Evolutionary conservation across 2,888 invertebrate genomes (phyloP).

Genomic region (Caenorhabditis wallacei): DNA sequence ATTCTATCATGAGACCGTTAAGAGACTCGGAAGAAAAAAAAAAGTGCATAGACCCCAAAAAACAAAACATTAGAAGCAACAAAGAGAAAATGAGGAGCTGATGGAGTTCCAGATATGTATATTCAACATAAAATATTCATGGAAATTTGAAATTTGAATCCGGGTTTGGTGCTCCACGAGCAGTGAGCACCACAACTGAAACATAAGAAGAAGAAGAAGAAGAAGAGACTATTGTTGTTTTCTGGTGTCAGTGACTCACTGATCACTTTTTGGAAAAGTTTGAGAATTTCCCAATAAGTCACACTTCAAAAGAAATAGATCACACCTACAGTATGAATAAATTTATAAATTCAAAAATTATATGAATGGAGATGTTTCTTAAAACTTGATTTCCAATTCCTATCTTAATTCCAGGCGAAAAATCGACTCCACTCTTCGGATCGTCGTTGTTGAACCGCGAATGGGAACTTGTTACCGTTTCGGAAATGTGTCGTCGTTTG

Average conservation of each 20-base stretch:
- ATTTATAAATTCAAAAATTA: no score
- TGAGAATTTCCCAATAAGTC: no score
- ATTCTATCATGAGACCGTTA: constrained; percentile 22
- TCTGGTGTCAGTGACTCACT: neutral
- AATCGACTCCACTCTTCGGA: constrained; percentile 63
- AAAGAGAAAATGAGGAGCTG: neutral
- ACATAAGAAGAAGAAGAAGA: neutral
- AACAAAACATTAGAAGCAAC: neutral
- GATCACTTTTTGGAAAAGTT: no score
- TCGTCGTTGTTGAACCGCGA: constrained; percentile 80
- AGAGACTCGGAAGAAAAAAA: neutral
- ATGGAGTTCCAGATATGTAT: no score
- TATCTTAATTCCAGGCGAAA: constrained; percentile 74
- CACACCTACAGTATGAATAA: no score
- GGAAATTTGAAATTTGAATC: constrained; percentile 35
- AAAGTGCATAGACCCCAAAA: neutral
- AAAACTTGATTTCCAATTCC: no score
- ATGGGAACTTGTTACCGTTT: constrained; percentile 85
- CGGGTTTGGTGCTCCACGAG: neutral
- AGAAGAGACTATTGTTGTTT: constrained; percentile 1
- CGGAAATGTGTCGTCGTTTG: constrained; percentile 84
- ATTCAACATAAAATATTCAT: constrained; percentile 47
- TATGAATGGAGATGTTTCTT: no score
- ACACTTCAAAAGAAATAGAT: no score
- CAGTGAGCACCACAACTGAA: neutral